Base-by-base conservation (phyloP, 2,888 invertebrate genomes). In the Lepidocyrtoides sp. region DNA sequence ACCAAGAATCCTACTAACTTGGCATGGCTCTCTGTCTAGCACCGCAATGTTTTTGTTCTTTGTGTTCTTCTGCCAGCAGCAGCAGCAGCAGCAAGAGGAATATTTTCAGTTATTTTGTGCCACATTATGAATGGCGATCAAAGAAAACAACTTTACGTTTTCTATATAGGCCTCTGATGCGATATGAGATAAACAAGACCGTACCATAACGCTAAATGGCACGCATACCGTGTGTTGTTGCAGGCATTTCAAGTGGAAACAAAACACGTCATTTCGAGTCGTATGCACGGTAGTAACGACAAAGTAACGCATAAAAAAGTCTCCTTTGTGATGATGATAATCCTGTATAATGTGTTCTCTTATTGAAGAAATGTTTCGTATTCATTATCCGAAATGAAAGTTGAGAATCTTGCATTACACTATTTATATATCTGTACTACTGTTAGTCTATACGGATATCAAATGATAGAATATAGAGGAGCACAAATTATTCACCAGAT, bases 1-100 rank as follows among this genome's bases (percentile, higher is more conserved):
- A 57, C 8, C 57, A 20, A 57, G 23, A 3, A 14, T n/a, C 26
- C 23, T 63, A 63, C 60, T 12, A 29, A 63, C 26, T 63, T 26
- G 29, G 20, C 36, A 41, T 72, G 41, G 44, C 69, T 72, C 41
- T 17, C 10, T 20, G 69, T 72, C 69, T 72, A 72, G 41, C 41
- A 44, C 69, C 69, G 69, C 69, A 72, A 44, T 72, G 26, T 72
- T 72, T 41, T 69, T 69, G n/a, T 72, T 72, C 41, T 41, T 20
- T 41, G 12, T 23, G 23, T 41, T 8, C 20, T 32, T 63, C 12
- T 63, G 14, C 44, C 44, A 44, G 51, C n/a, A n/a, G n/a, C 51
- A 20, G n/a, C n/a, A n/a, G n/a, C n/a, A n/a, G n/a, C n/a, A n/a
- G n/a, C n/a, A n/a, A n/a, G n/a, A n/a, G n/a, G n/a, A n/a, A n/a